Base-by-base conservation (phyloP, 2,797 vertebrate genomes). In the Aulostomus chinensis region DNA sequence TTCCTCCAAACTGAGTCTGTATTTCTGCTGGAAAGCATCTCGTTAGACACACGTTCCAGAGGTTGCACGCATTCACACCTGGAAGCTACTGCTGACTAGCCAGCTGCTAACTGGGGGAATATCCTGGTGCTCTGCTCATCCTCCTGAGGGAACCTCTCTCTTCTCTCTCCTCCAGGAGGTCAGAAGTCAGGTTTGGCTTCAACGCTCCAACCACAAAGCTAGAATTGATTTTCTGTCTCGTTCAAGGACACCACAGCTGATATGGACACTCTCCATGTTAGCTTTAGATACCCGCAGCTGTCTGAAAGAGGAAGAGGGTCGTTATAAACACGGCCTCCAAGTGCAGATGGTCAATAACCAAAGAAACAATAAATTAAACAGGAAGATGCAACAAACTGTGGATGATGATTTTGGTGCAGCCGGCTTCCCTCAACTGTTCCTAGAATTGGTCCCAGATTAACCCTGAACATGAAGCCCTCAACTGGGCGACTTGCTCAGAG, bases 11-110 rank as follows among this genome's bases (percentile, higher is more conserved):
- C n/a, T 43, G 12, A n/a, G 1, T 39, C 7, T 29, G 16, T 18
- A 6, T 29, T 26, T 45, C 13, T 32, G 20, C 2, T 13, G 17
- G 28, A 16, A 24, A 29, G 25, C 13, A 4, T 37, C 49, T 35
- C 17, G 15, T 68, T 70, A 14, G 55, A 64, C 26, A 45, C 3
- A 46, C 57, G 54, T 57, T 60, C 46, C 21, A 45, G 9, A 36
- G 11, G 31, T 45, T 53, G 58, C 47, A 25, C 33, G 39, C 34
- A 57, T 58, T 60, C 36, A 1, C 2, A 60, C 41, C 38, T 36
- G 35, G 12, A 33, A 72, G 43, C 34, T 14, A 16, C 32, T 18
- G 21, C 39, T 9, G 43, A 47, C 0, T 3, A 9, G 40, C 15
- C 2, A 29, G 15, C 36, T 10, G 2, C 38, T 9, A 3, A 16